These are phyloP conservation scores for Bagarius yarrelli DNA, from an alignment of 2,113 vertebrate species.

Conservation along the genomic window DNA sequence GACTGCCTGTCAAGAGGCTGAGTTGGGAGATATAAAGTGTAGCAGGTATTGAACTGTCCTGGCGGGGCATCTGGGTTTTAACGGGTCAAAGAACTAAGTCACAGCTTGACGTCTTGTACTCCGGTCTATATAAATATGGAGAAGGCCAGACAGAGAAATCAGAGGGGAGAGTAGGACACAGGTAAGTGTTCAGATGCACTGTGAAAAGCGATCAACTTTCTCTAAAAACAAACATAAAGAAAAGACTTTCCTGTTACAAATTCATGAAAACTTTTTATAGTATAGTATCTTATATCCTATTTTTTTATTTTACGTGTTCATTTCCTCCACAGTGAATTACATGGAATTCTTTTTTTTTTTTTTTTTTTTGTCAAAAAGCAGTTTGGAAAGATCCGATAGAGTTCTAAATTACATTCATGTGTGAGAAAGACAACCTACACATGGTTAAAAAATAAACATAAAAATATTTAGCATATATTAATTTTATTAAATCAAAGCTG, in stretches of 20 bases:
- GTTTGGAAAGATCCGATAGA: neutral
- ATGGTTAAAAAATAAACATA: too few relatives aligned
- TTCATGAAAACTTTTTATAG: neutral
- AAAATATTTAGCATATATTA: too few relatives aligned
- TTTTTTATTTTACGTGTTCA: neutral
- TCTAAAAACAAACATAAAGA: neutral
- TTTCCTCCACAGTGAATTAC: neutral
- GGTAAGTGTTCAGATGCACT: neutral
- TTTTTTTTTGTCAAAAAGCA: neutral
- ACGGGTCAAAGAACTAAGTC: neutral
- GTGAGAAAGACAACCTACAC: too few relatives aligned
- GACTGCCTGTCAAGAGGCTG: slow-evolving; percentile 4
- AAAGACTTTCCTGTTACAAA: neutral
- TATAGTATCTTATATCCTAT: neutral
- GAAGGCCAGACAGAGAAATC: neutral
- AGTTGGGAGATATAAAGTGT: neutral
- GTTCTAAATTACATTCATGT: neutral
- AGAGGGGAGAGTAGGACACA: neutral
- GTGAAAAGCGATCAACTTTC: neutral
- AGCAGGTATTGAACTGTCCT: slow-evolving; percentile 6
- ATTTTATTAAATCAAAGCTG: too few relatives aligned
- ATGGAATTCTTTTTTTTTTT: neutral
- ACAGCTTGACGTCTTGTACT: neutral
- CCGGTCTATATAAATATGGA: neutral
- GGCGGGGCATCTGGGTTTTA: slow-evolving; percentile 2